Evolutionary conservation across 2,888 invertebrate genomes (phyloP).

Genomic region (Troides helena): DNA sequence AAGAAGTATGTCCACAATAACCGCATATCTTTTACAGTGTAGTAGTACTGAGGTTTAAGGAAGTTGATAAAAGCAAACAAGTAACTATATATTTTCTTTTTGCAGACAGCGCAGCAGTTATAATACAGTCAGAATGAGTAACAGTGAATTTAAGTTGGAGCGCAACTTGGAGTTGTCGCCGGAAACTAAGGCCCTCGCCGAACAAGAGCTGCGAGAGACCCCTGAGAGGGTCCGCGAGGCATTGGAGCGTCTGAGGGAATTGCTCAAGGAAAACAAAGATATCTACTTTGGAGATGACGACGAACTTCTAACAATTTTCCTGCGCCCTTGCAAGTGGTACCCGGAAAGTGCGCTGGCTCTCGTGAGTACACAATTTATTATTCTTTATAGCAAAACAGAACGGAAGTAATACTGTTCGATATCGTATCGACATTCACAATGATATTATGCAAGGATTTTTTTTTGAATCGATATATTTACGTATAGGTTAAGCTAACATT

Average conservation of each 20-base stretch:
- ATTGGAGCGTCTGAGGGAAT: slow-evolving; percentile 80
- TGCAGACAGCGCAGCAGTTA: slow-evolving; percentile 40
- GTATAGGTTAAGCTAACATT: no score
- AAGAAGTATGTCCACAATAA: no score
- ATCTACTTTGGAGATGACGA: slow-evolving; percentile 87
- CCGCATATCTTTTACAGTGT: no score
- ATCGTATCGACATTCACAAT: no score
- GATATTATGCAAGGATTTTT: no score
- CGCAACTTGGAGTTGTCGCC: slow-evolving; percentile 78
- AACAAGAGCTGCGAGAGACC: slow-evolving; percentile 84
- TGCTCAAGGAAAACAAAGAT: slow-evolving; percentile 84
- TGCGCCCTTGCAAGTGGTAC: slow-evolving; percentile 91
- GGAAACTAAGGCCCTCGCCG: slow-evolving; percentile 81
- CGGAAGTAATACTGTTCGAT: no score
- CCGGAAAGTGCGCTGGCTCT: slow-evolving; percentile 89
- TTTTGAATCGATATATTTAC: no score
- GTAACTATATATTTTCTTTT: slow-evolving; percentile 2
- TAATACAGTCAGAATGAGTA: slow-evolving; percentile 53
- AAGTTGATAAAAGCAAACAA: no score
- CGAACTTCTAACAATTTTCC: slow-evolving; percentile 87
- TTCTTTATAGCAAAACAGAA: no score
- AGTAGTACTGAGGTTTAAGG: no score
- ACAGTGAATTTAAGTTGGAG: slow-evolving; percentile 80
- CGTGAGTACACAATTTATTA: slow-evolving; percentile 74
- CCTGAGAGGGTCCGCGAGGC: slow-evolving; percentile 83